Base-by-base conservation (phyloP, 2,797 vertebrate genomes). In the Silurus lanzhouensis region DNA sequence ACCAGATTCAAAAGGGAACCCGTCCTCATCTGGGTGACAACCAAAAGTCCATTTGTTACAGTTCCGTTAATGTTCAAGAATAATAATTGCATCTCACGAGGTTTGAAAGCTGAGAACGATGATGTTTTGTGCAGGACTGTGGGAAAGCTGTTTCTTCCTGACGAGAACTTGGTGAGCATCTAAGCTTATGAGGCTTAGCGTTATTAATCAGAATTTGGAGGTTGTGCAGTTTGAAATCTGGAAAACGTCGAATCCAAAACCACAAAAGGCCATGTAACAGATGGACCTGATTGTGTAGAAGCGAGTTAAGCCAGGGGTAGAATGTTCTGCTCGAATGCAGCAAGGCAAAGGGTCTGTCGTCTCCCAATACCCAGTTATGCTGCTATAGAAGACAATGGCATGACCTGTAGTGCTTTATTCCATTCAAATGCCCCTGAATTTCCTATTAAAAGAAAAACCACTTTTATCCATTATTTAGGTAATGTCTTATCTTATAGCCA, bases 191-290 rank as follows among this genome's bases (percentile, higher is more conserved):
- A 87, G 44, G 52, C n/a, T 82, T 81, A 85, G 75, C 64, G 48
- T 66, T 87, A 82, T 87, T 87, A 86, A 87, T 89, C 84, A 68
- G 77, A 61, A 67, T 72, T 64, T 70, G 67, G 76, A 72, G 60
- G 46, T 83, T 31, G 66, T 64, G 71, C 85, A 78, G 82, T 77
- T 77, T 60, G 70, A 88, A 79, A 78, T 2, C 55, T 86, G 86
- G 71, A 71, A 75, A 58, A 27, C 5, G 1, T 63, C 25, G 3
- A 13, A 17, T 84, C 89, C 89, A 89, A 89, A 89, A 83, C 84
- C 81, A 70, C 88, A 87, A 84, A 86, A 75, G 55, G 68, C 58
- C 9, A 38, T 72, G 83, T 57, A 89, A 86, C 88, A 90, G 88
- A 89, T 88, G 88, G 82, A 88, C 74, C 44, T 25, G 58, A 77